Evolutionary conservation across 2,113 vertebrate genomes (phyloP).

Genomic region (Chaetops frenatus): DNA sequence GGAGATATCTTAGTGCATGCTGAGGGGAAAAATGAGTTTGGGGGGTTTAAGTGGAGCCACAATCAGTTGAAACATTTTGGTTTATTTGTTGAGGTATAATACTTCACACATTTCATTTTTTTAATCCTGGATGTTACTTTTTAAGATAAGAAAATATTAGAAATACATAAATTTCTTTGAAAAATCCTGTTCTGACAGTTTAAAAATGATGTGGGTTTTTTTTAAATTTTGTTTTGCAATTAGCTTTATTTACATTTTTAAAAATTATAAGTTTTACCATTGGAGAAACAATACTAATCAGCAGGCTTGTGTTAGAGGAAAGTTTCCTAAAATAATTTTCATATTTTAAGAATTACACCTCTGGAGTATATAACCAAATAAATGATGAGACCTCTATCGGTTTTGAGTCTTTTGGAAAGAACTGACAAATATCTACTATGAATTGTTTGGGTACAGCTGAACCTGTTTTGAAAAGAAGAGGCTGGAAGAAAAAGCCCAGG

Average conservation of each 20-base stretch:
- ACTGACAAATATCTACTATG: not conserved
- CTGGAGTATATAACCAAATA: not conserved
- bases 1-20: not conserved
- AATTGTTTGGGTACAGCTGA: not conserved
- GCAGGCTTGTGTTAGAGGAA: not conserved
- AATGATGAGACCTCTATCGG: not conserved
- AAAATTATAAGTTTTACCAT: not conserved
- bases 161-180: not conserved
- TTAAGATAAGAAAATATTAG: not conserved
- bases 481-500: not conserved
- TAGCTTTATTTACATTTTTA: not conserved
- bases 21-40: not conserved
- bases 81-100: not conserved
- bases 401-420: not conserved
- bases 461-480: not conserved
- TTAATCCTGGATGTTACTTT: not conserved
- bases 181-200: not conserved
- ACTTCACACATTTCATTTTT: not conserved
- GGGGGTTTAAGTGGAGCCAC: not conserved
- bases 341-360: not conserved
- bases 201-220: not conserved
- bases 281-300: not conserved
- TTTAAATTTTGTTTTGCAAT: not conserved
- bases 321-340: not conserved
- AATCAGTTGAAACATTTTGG: not conserved